Evolutionary conservation across 1,140 invertebrate species (phyloP), one percentile per base, ranked within the genome.

Genomic region (Galleria mellonella): DNA sequence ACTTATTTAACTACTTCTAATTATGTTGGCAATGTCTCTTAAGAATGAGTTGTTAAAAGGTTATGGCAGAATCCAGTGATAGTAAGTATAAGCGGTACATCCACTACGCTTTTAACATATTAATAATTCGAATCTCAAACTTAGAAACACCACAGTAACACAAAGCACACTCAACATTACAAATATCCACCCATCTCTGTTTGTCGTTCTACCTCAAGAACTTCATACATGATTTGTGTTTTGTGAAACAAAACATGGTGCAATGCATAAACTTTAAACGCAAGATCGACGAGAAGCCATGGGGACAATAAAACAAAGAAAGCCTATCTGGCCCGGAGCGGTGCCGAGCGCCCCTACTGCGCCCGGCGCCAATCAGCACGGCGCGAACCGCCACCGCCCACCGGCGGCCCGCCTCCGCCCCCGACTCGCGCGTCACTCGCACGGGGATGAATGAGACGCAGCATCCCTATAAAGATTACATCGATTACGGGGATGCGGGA

Each of bases 241-340:
- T 81, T 81, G 68, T 74, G 70, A 77, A 82, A 79, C 73, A 83
- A 83, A 82, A 83, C 75, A 77, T 77, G 70, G 76, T 83, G 74
- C 79, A 82, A 84, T 84, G 81, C 74, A 84, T 84, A 82, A 84
- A 82, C 72, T 84, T 82, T 82, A 74, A 79, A 77, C 77, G 77
- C 77, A 77, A 82, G 74, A 84, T 78, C 81, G 74, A 70, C 81
- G 70, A 72, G 71, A 66, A 78, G 69, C 71, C 70, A 72, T 75
- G 77, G 77, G 70, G 74, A 84, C 81, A 84, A 84, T 82, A 84
- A 84, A 82, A 84, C 81, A 84, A 84, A 84, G 77, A 82, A 70
- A 68, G 78, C 50, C 72, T 63, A 69, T 64, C 59, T 71, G 39
- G 73, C 75, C 78, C 43, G 71, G 51, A 77, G 75, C 76, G 64